Conservation (phyloP, 2,888 invertebrate species). For the Drosophila tripunctata region DNA sequence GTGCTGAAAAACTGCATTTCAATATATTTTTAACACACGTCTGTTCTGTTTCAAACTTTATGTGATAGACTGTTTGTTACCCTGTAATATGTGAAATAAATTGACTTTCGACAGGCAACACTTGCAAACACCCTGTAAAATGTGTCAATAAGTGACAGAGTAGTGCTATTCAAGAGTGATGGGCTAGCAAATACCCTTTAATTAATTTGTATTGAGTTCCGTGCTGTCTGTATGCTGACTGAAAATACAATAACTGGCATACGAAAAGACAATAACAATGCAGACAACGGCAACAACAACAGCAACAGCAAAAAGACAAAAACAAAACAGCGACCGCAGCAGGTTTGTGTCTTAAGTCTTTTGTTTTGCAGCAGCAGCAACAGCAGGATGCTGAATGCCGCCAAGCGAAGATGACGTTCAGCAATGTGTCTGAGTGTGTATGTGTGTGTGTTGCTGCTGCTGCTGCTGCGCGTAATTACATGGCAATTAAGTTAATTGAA, state of each 20-base stretch:
- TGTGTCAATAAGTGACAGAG: background rate
- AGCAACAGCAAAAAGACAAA: slow-evolving; percentile 10
- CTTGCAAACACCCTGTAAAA: background rate
- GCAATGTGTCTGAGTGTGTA: slow-evolving; percentile 18
- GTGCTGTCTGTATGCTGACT: background rate
- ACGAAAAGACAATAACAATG: slow-evolving; percentile 19
- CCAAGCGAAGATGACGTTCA: slow-evolving; percentile 50
- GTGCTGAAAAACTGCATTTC: too few relatives aligned
- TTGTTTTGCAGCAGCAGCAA: slow-evolving; percentile 68
- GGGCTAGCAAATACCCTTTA: slow-evolving; percentile 11
- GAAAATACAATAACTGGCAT: background rate
- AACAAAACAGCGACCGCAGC: slow-evolving; percentile 29
- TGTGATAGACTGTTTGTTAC: background rate
- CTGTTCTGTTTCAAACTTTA: background rate
- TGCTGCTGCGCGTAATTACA: slow-evolving; percentile 78
- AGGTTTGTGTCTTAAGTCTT: slow-evolving; percentile 80
- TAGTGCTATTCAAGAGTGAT: background rate
- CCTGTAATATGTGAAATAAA: too few relatives aligned
- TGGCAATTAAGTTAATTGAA: slow-evolving; percentile 84
- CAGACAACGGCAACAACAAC: slow-evolving; percentile 20
- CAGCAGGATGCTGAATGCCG: slow-evolving; percentile 66
- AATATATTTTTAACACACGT: too few relatives aligned
- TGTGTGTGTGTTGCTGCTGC: slow-evolving; percentile 27
- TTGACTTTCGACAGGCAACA: too few relatives aligned
- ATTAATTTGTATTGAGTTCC: background rate